Percentiles rank a stretch among this genome's conserved stretches.
phyloP scores from a whole-genome alignment of 2,888 invertebrate genomes.

The Oconnorella tubifera region DNA sequence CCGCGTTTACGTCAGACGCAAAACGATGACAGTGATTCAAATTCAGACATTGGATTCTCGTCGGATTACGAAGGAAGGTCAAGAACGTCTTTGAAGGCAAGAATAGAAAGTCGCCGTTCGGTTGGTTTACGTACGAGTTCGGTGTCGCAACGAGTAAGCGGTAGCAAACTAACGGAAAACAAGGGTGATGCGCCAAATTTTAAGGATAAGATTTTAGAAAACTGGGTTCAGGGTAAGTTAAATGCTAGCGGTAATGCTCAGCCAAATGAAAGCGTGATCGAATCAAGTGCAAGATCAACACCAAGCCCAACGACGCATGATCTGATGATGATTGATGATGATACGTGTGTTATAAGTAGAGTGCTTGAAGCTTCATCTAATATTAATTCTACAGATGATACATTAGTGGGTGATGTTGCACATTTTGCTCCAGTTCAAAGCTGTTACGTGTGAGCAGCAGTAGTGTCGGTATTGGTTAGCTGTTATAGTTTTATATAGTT shows the following conservation, averaged over 20 bases:
- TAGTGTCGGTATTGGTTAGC: no score
- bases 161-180: neutral
- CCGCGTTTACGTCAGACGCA: neutral
- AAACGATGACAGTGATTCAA: neutral
- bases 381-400: no score
- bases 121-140: neutral
- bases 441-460: no score
- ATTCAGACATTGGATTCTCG: neutral
- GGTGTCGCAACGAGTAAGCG: neutral
- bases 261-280: neutral
- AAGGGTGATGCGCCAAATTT: no score
- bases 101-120: neutral
- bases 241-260: neutral
- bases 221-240: neutral
- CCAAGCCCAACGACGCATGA: constrained; percentile 8
- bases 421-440: no score
- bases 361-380: no score
- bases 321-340: constrained; percentile 3
- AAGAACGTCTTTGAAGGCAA: neutral
- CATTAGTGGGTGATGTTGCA: no score
- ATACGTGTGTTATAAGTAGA: neutral
- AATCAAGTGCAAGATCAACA: neutral
- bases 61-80: neutral
- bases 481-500: no score
- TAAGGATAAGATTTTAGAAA: constrained; percentile 4